Evolutionary conservation across 2,113 vertebrate genomes (phyloP).

Genomic region (Caretta caretta): DNA sequence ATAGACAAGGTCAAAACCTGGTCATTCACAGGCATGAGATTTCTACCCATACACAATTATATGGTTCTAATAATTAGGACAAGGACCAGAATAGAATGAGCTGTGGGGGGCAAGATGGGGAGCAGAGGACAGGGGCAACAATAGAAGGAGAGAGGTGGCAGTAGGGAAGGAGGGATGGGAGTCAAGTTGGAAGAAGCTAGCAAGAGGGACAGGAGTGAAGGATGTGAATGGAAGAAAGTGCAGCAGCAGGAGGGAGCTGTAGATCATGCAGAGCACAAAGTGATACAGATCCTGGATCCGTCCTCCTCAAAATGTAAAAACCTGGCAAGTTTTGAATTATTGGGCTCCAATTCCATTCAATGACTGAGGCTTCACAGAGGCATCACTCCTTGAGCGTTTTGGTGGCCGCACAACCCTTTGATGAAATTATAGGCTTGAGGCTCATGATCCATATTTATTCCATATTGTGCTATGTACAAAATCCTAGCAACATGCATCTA

Average conservation of each 20-base stretch:
- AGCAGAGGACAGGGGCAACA: background rate
- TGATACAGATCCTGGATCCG: background rate
- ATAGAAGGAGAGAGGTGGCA: background rate
- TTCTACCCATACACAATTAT: background rate
- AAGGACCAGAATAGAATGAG: background rate
- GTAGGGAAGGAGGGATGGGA: background rate
- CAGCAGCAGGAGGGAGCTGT: background rate
- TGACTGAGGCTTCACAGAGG: background rate
- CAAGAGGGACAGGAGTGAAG: background rate
- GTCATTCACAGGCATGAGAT: background rate
- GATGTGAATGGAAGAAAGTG: background rate
- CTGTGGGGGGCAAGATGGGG: background rate
- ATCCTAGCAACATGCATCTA: background rate
- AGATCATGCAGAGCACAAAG: background rate
- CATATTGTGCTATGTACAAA: background rate
- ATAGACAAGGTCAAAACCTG: background rate
- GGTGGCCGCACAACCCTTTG: background rate
- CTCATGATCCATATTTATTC: background rate
- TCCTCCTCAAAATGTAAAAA: slow-evolving; percentile 27
- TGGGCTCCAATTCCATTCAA: background rate
- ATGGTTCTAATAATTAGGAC: background rate
- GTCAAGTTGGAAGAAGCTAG: background rate
- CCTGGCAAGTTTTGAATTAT: background rate
- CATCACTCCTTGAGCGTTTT: background rate
- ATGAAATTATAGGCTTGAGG: background rate